Conservation (phyloP, 2,797 vertebrate species). For the Atherinosoma microstoma region DNA sequence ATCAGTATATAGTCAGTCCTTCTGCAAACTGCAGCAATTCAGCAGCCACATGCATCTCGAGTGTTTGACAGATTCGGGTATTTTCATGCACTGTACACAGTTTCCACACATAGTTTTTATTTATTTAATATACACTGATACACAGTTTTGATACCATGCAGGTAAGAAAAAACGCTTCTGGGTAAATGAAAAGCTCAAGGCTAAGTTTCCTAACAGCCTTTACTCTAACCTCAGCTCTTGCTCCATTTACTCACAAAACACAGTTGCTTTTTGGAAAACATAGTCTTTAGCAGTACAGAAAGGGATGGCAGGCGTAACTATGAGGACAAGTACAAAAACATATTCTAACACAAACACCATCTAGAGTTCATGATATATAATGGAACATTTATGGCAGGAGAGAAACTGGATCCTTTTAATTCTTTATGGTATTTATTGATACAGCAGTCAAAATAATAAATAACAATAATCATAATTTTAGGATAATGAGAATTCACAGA, state of each 20-base stretch:
- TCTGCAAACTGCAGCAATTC: slow-evolving; percentile 11
- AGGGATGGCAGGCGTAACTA: slow-evolving; percentile 32
- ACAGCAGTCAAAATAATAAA: slow-evolving; percentile 72
- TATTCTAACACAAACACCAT: slow-evolving; percentile 67
- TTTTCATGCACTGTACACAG: slow-evolving; percentile 40
- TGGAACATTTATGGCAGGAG: slow-evolving; percentile 53
- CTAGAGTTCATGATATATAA: slow-evolving; percentile 53
- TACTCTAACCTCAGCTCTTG: slow-evolving; percentile 32
- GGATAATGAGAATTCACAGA: slow-evolving; percentile 78
- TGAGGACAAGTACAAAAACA: slow-evolving; percentile 68
- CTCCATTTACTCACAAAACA: slow-evolving; percentile 35
- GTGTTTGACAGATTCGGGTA: slow-evolving; percentile 18
- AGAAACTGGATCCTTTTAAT: slow-evolving; percentile 49
- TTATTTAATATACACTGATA: slow-evolving; percentile 77
- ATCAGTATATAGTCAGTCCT: slow-evolving; percentile 41
- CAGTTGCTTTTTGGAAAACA: slow-evolving; percentile 41
- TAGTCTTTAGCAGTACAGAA: slow-evolving; percentile 47
- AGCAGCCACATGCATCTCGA: slow-evolving; percentile 6
- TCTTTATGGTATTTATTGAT: slow-evolving; percentile 57
- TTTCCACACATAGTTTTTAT: slow-evolving; percentile 77
- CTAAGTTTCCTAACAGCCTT: slow-evolving; percentile 42
- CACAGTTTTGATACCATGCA: slow-evolving; percentile 75
- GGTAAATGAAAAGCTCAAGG: slow-evolving; percentile 63
- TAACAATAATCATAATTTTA: slow-evolving; percentile 60
- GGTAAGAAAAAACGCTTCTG: slow-evolving; percentile 69